A percentile compares a stretch with the other conserved stretches of the same genome.
phyloP scores from a whole-genome alignment of 2,797 vertebrate species.

The Darevskia mixta region DNA sequence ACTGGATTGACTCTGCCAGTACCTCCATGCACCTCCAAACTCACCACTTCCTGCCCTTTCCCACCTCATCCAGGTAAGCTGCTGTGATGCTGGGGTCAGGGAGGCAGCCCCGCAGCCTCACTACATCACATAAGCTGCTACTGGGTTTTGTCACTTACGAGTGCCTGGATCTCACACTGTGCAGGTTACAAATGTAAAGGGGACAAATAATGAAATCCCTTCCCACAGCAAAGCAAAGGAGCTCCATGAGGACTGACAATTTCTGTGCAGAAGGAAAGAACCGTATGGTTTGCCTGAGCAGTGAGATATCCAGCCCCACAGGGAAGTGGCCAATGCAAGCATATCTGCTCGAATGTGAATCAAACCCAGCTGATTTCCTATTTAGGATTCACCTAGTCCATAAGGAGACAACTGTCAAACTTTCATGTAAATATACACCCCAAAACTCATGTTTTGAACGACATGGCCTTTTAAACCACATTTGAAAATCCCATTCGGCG shows the following conservation, averaged over 20 bases:
- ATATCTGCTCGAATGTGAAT: not conserved
- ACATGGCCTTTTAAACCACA: slow-evolving; percentile 8
- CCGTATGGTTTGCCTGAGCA: not conserved
- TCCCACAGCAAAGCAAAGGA: not conserved
- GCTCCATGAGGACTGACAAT: not conserved
- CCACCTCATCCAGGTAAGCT: too few species aligned
- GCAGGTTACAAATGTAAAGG: not conserved
- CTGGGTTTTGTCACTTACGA: too few species aligned
- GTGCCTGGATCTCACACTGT: not conserved
- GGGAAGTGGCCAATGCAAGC: not conserved
- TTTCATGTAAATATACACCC: not conserved
- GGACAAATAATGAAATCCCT: not conserved
- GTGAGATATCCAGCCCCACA: not conserved
- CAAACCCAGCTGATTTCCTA: not conserved
- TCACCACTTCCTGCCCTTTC: too few species aligned
- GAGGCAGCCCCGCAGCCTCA: too few species aligned
- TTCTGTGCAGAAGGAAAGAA: not conserved
- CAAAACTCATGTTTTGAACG: not conserved
- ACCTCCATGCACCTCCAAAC: too few species aligned
- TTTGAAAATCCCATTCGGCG: slow-evolving; percentile 10
- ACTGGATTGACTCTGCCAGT: too few species aligned
- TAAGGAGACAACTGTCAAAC: not conserved
- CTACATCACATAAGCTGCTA: too few species aligned
- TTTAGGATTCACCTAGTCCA: not conserved
- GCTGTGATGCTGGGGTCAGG: too few species aligned